phyloP scores from a whole-genome alignment of 2,113 vertebrate species.

The Hylia prasina region DNA sequence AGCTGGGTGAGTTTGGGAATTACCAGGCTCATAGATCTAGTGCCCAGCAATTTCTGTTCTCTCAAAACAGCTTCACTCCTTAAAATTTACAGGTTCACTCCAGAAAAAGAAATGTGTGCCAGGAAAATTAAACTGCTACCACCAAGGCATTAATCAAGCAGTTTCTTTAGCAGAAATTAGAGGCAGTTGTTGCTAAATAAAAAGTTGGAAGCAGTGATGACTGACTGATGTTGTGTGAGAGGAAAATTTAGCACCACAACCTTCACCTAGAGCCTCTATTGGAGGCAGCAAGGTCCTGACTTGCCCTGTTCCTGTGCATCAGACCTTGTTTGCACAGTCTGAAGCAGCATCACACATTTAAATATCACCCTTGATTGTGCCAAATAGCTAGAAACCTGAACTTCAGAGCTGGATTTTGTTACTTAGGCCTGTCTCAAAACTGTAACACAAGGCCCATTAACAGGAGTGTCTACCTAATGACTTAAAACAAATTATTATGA shows the following conservation, averaged over 20 bases:
- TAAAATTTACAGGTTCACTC: not conserved
- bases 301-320: not conserved
- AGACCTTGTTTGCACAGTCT: not conserved
- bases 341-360: not conserved
- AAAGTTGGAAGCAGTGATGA: not conserved
- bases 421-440: not conserved
- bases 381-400: not conserved
- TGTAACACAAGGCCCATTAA: not conserved
- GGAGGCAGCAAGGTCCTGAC: not conserved
- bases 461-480: slow-evolving; percentile 25
- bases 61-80: not conserved
- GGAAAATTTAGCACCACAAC: not conserved
- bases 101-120: not conserved
- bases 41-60: not conserved
- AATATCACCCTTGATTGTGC: not conserved
- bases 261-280: not conserved
- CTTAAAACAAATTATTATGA: slow-evolving; percentile 47
- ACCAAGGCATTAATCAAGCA: not conserved
- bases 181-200: not conserved
- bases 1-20: not conserved
- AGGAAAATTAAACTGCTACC: slow-evolving; percentile 29
- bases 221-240: not conserved
- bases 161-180: slow-evolving; percentile 4
- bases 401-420: not conserved
- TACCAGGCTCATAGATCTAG: not conserved